A percentile compares a stretch with the other conserved stretches of the same genome.
Conservation (phyloP, 2,113 vertebrate species). For the Heterotis niloticus region DNA sequence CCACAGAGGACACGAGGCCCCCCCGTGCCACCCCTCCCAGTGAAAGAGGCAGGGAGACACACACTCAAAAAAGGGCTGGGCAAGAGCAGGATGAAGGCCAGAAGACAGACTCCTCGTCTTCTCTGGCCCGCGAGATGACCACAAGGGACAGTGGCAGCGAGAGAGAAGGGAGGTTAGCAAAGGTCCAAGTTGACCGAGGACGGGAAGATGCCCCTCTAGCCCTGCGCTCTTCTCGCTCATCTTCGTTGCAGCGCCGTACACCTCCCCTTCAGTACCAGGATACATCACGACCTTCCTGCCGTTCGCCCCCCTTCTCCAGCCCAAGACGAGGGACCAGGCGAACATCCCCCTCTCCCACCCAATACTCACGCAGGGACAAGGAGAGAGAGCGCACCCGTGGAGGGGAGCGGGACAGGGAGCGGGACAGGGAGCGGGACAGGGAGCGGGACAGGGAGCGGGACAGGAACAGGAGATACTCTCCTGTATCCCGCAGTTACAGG, state of each 20-base stretch:
- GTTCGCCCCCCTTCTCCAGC: slow-evolving; percentile 32
- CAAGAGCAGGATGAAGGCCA: too few species aligned
- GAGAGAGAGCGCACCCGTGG: slow-evolving; percentile 22
- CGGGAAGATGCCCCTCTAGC: not conserved
- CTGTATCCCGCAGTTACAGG: slow-evolving; percentile 19
- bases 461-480: slow-evolving; percentile 23
- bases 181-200: slow-evolving; percentile 28
- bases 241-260: slow-evolving; percentile 41
- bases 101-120: too few species aligned
- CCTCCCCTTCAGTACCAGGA: slow-evolving; percentile 65
- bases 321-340: slow-evolving; percentile 38
- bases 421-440: slow-evolving; percentile 30
- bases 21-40: slow-evolving; percentile 36
- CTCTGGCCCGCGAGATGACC: not conserved
- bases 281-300: slow-evolving; percentile 9
- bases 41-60: not conserved
- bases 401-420: slow-evolving; percentile 27
- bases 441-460: slow-evolving; percentile 29
- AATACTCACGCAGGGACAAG: slow-evolving; percentile 30
- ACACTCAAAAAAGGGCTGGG: not conserved
- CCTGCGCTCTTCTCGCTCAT: slow-evolving; percentile 23
- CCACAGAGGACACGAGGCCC: slow-evolving; percentile 46
- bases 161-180: slow-evolving; percentile 24
- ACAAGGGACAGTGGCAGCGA: slow-evolving; percentile 8
- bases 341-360: slow-evolving; percentile 24